Conservation (phyloP, 37 sponge, comb jelly and placozoan genomes). For the Halichondria panicea region DNA sequence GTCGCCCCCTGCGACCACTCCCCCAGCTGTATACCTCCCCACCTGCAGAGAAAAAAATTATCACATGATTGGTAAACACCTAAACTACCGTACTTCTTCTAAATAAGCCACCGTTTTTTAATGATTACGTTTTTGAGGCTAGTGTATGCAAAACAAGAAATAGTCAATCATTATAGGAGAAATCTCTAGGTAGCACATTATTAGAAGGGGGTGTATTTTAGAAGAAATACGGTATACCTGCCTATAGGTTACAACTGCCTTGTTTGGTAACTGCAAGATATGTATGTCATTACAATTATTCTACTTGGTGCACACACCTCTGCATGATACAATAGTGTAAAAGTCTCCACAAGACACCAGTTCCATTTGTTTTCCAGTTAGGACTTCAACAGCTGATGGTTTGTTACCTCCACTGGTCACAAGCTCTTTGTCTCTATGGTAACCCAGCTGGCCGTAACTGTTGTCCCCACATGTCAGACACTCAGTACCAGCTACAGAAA, state of each 20-base stretch:
- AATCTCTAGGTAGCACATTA: not conserved
- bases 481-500: constrained; percentile 26
- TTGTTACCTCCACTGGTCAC: constrained; percentile 2
- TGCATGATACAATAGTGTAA: constrained; percentile 60
- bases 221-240: not conserved
- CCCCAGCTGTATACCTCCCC: constrained; percentile 77
- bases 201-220: not conserved
- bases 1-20: constrained; percentile 50
- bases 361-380: constrained; percentile 18
- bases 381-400: constrained; percentile 24
- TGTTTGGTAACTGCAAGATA: not conserved
- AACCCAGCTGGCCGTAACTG: constrained; percentile 74
- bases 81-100: not conserved
- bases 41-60: constrained; percentile 41
- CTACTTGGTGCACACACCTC: constrained; percentile 30
- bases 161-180: not conserved
- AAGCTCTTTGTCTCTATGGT: not conserved
- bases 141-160: not conserved
- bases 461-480: constrained; percentile 74
- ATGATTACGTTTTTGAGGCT: too few species aligned
- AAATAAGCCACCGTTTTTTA: too few species aligned
- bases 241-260: not conserved
- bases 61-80: not conserved
- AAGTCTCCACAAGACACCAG: constrained; percentile 78
- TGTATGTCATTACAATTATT: not conserved